Percentiles rank a stretch among this genome's conserved stretches.
phyloP scores from a whole-genome alignment of 2,797 vertebrate genomes.

The Eremophila alpestris region DNA sequence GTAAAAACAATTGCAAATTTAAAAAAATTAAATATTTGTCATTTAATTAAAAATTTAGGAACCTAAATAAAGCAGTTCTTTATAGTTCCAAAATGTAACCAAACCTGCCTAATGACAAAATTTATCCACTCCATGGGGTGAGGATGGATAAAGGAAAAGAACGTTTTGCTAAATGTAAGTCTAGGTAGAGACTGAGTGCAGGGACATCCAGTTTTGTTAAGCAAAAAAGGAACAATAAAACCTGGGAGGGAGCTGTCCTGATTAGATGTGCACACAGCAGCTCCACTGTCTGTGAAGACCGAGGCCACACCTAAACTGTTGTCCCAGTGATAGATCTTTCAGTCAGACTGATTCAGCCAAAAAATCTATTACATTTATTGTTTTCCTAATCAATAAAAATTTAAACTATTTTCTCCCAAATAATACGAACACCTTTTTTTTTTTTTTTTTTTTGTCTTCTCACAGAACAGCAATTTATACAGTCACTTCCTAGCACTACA shows the following conservation, averaged over 20 bases:
- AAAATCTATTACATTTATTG: background rate
- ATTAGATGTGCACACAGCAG: background rate
- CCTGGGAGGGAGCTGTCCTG: background rate
- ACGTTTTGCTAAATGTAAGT: background rate
- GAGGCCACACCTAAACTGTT: background rate
- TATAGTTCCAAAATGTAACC: background rate
- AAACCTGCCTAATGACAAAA: background rate
- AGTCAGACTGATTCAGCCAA: background rate
- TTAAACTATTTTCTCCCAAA: accelerated
- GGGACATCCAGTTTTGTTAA: background rate
- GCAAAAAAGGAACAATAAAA: background rate
- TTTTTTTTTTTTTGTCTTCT: background rate
- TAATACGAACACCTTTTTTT: background rate
- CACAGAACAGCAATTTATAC: background rate
- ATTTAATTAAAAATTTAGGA: background rate
- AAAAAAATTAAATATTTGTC: background rate
- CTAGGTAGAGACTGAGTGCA: background rate
- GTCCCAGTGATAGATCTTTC: background rate
- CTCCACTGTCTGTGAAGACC: background rate
- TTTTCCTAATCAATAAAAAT: background rate
- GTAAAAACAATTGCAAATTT: background rate
- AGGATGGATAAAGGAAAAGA: background rate
- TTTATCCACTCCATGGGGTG: background rate
- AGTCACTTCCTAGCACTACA: background rate
- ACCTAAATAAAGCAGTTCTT: background rate